These are phyloP conservation scores for Dinoponera quadriceps DNA, from an alignment of 1,140 invertebrate genomes.

Conservation along the genomic window DNA sequence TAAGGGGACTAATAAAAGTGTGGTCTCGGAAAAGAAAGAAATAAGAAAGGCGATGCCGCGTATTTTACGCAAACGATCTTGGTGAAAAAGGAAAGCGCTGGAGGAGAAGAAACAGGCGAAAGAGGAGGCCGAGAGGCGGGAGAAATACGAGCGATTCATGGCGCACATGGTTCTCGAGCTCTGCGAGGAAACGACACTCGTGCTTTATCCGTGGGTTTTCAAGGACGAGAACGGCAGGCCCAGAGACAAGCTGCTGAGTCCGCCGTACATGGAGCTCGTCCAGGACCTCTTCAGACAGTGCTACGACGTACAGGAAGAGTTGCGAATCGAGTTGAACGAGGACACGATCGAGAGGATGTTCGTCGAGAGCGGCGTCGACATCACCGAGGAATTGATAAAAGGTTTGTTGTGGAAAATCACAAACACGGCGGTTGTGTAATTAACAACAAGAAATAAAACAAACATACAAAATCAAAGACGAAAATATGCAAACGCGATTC, in stretches of 20 bases:
- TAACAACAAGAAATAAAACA: neutral
- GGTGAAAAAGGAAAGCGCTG: conserved; percentile 64
- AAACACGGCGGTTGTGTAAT: neutral
- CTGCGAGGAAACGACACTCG: conserved; percentile 76
- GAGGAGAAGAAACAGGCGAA: conserved; percentile 61
- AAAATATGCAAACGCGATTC: neutral
- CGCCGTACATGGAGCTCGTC: conserved; percentile 75
- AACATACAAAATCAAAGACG: neutral
- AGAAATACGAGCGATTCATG: conserved; percentile 77
- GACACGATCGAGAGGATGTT: conserved; percentile 73
- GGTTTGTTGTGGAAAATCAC: conserved; percentile 49
- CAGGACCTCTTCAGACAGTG: conserved; percentile 75
- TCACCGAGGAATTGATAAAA: conserved; percentile 73
- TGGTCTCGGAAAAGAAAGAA: neutral
- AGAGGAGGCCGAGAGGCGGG: conserved; percentile 68
- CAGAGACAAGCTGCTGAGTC: conserved; percentile 74
- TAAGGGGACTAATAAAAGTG: neutral
- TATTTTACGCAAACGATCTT: conserved; percentile 26
- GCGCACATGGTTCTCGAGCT: conserved; percentile 78
- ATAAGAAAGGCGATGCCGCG: neutral
- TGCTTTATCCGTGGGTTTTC: conserved; percentile 80
- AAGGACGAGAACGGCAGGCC: conserved; percentile 69
- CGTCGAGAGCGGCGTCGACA: conserved; percentile 72
- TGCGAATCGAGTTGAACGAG: conserved; percentile 69
- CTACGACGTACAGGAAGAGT: conserved; percentile 78